A percentile compares a stretch with the other conserved stretches of the same genome.
Conservation (phyloP, 2,113 vertebrate genomes). For the Loxodonta africana region DNA sequence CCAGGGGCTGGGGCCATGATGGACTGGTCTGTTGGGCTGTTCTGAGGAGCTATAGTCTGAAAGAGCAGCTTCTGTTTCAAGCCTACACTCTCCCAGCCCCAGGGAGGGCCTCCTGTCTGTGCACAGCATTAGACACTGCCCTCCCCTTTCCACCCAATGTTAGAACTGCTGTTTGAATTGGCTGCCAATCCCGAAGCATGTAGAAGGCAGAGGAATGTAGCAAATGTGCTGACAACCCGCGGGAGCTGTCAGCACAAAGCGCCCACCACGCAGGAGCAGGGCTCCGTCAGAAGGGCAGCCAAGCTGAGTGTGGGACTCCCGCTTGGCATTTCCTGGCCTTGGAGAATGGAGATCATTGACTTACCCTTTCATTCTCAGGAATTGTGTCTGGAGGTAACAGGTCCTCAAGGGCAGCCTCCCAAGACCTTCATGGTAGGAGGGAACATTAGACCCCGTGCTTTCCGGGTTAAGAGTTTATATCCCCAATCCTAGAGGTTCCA, state of each 20-base stretch:
- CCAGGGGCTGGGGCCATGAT: fast-evolving
- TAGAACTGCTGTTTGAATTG: neutral
- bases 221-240: neutral
- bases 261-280: neutral
- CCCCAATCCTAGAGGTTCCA: neutral
- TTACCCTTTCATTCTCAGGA: neutral
- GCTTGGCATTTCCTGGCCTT: neutral
- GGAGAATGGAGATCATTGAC: neutral
- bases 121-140: neutral
- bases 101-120: neutral
- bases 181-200: neutral
- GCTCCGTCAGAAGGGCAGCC: neutral
- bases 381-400: neutral
- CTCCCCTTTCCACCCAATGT: neutral
- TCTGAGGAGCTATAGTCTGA: neutral
- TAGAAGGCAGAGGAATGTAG: neutral
- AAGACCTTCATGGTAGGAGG: neutral
- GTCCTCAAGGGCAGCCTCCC: too few relatives aligned
- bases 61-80: neutral
- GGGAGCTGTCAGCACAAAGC: neutral
- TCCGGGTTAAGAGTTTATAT: neutral
- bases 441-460: neutral
- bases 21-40: neutral
- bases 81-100: neutral
- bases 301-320: neutral